Evolutionary conservation across 1,140 invertebrate genomes (phyloP), one percentile per base, ranked within the genome.

Genomic region (Macrobrachium rosenbergii): DNA sequence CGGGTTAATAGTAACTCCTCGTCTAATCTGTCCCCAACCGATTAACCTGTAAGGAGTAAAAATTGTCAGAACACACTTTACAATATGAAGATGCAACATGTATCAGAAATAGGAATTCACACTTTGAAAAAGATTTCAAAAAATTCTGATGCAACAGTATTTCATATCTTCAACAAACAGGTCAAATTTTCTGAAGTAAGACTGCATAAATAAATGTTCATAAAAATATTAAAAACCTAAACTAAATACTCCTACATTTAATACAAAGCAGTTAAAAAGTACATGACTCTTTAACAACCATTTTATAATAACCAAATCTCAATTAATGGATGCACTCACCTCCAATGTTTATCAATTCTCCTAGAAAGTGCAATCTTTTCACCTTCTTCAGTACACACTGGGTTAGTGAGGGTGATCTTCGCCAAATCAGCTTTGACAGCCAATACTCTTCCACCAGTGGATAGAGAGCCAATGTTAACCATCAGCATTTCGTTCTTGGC

Each of bases 341-440:
- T 96, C 99, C 99, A 99, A 94, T 99, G 98, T 92, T 99, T 99
- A 90, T 99, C 99, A 67, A 99, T 97, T 93, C 98, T 94, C 91
- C 99, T 94, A 92, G 98, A 99, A 5, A 99, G 94, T 14, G 99
- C 99, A 91, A 99, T 99, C 92, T 99, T 99, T 92, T 99, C 99
- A 82, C 97, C 97, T 88, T 99, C 95, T 93, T 99, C 99, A 45
- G 99, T 99, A 92, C 99, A 99, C 0, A 99, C 99, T 5, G 99
- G 99, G 92, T 96, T 98, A 19, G 97, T 99, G 43, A 99, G 94
- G 64, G 96, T 95, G 87, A 99, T 99, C 92, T 99, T 99, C 6
- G 98, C 98, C 92, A 99, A 95, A 95, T 99, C 99, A 90, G 95
- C 97, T 92, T 96, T 99, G 0, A 99, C 98, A 43, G 98, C 98